Evolutionary conservation across 2,797 vertebrate species (phyloP), one percentile per base, ranked within the genome.

Genomic region (Sphaeramia orbicularis): DNA sequence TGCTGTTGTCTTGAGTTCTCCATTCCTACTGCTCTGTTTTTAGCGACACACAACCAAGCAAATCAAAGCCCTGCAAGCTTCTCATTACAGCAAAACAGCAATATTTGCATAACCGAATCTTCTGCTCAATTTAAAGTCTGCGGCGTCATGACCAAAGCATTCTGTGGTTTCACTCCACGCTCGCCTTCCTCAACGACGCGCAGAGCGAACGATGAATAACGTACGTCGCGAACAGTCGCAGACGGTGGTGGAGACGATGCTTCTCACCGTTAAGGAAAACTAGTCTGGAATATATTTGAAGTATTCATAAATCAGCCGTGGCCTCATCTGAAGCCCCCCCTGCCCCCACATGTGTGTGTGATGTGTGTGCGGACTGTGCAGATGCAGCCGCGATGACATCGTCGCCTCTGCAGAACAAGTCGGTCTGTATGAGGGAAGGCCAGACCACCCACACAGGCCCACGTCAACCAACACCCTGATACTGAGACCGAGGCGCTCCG

Each of bases 371-470:
- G n/a, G n/a, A n/a, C n/a, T n/a, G n/a, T 35, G 62, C 70, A 69
- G 76, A 70, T 24, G 13, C 32, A 36, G 57, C 40, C n/a, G 21
- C 7, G 70, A 75, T 67, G 86, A 81, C 80, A 72, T 60, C 52
- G 51, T 59, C 54, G 12, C 58, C 65, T 45, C 59, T 14, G 58
- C 56, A 54, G 56, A 74, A 72, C 56, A 32, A 76, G 67, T 43
- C 12, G n/a, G 54, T 16, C 60, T 61, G 63, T 70, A 24, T 42
- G 63, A 70, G 71, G 13, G 60, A 57, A 8, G 52, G n/a, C 41
- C 32, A 19, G 87, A 88, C 87, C 87, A 90, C 88, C 85, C 86
- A 87, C 50, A 43, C 37, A 2, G 48, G 44, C 19, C 51, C 0
- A 44, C 65, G 10, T 56, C n/a, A 52, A 68, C 59, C 2, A 55